Evolutionary conservation across 2,888 invertebrate genomes (phyloP), one percentile per base, ranked within the genome.

Genomic region (Polymixis flavicincta): DNA sequence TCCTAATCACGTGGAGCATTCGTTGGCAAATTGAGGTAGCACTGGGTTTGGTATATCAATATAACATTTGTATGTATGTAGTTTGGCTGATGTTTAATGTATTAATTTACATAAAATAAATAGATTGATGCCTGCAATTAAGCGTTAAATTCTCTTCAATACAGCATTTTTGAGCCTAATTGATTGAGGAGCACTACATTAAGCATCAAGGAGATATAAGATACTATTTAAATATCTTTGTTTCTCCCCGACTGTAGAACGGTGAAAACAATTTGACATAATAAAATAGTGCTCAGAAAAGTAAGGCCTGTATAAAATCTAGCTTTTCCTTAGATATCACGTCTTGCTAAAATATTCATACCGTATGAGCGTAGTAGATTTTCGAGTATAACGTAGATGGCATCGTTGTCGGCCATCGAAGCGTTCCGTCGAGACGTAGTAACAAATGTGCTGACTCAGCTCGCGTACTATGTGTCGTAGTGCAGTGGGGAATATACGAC

Each of bases 1-100:
- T 82, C 52, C 64, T 67, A 76, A 83, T 76, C 64, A 83, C 69
- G 61, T 19, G 42, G 25, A 45, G 52, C 42, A 64, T 61, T 76
- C 67, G 50, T 72, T 42, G 28, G 71, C 48, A 65, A 74, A 52
- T 57, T 59, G 50, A 55, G 17, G 60, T 25, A 45, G 60, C 42
- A 22, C 57, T 50, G 37, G 19, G 17, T 13, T 32, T 45, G 1
- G 6, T 60, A 17, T 52, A 32, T 55, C 42, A n/a, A 32, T 19
- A 59, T 9, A 28, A 67, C 6, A n/a, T n/a, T 72, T 11, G 0
- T 48, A 28, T 5, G 0, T 48, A 2, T 52, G n/a, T 28, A 76
- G 25, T 52, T 54, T 13, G 22, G 13, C 7, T n/a, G 28, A 22
- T 45, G 8, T 45, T 37, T 37, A 37, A 6, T 37, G 8, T 37